These are phyloP conservation scores for Chelonoidis abingdonii DNA, from an alignment of 2,113 vertebrate genomes.

Conservation along the genomic window DNA sequence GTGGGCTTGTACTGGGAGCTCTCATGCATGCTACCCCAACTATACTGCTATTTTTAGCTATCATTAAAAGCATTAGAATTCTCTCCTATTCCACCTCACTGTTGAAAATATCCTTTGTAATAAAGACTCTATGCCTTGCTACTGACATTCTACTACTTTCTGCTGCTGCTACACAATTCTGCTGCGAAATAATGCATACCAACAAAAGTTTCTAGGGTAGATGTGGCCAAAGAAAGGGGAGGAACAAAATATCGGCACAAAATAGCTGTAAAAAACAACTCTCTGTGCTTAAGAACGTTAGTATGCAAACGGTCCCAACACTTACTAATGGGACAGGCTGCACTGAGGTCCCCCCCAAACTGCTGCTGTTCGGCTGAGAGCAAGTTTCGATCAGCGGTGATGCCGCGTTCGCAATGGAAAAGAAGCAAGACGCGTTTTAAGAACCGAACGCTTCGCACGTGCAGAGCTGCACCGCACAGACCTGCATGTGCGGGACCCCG, in stretches of 20 bases:
- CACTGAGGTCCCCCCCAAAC: too few species aligned
- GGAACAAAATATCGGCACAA: neutral
- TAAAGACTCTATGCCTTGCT: neutral
- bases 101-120: neutral
- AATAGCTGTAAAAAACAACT: neutral
- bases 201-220: neutral
- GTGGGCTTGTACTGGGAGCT: too few species aligned
- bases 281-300: neutral
- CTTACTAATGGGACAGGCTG: neutral
- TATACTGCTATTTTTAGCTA: neutral
- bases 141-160: neutral
- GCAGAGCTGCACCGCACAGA: too few species aligned
- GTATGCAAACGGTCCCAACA: neutral
- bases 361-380: neutral
- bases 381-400: neutral
- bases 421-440: neutral
- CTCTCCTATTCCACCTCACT: neutral
- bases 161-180: neutral
- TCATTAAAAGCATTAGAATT: neutral
- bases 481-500: too few species aligned
- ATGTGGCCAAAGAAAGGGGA: neutral
- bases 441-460: too few species aligned
- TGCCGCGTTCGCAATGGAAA: neutral
- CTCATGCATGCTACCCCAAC: too few species aligned
- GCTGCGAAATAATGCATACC: neutral